Evolutionary conservation across 2,888 invertebrate genomes (phyloP).

Genomic region (Drosophila phalerata): DNA sequence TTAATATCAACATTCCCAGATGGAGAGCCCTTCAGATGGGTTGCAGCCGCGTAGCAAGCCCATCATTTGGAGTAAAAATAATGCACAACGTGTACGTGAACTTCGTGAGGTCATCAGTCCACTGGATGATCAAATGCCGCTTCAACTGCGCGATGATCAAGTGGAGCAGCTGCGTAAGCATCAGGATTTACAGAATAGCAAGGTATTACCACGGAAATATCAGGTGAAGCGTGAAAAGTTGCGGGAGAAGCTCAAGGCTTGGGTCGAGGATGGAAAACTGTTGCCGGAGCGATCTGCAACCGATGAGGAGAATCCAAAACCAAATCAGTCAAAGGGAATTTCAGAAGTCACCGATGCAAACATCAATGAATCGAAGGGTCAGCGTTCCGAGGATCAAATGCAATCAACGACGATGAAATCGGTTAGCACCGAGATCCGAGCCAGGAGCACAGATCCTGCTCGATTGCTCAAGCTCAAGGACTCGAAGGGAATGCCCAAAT

Average conservation of each 20-base stretch:
- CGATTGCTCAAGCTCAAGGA: constrained; percentile 1
- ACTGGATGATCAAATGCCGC: not conserved
- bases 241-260: constrained; percentile 24
- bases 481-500: not conserved
- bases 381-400: constrained; percentile 2
- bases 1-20: not conserved
- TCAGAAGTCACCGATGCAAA: no score
- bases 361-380: not conserved
- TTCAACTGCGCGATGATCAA: constrained; percentile 19
- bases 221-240: constrained; percentile 30
- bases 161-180: constrained; percentile 35
- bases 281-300: constrained; percentile 10
- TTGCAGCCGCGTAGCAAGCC: not conserved
- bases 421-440: not conserved
- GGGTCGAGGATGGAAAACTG: constrained; percentile 32
- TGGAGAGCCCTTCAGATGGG: not conserved
- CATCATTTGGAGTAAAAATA: constrained; percentile 26
- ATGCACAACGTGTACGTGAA: constrained; percentile 27
- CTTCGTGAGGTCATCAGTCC: not conserved
- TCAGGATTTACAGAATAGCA: constrained; percentile 29
- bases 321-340: not conserved
- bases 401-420: not conserved
- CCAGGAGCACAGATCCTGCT: constrained; percentile 1
- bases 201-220: constrained; percentile 23
- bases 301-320: not conserved